Conservation (phyloP, 2,113 vertebrate species). For the Setophaga petechia region DNA sequence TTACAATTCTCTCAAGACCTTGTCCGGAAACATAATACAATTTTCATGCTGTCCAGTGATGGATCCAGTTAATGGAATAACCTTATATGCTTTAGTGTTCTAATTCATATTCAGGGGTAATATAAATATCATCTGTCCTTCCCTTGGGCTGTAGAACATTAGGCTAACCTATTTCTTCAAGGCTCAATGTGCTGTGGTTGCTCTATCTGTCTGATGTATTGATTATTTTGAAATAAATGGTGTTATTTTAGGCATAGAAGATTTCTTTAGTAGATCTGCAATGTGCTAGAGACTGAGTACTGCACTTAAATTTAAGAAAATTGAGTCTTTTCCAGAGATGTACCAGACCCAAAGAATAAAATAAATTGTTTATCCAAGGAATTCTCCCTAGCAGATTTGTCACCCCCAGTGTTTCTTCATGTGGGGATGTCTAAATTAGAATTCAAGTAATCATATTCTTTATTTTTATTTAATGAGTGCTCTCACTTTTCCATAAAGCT, state of each 20-base stretch:
- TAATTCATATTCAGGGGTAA: constrained; percentile 23
- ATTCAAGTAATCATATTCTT: neutral
- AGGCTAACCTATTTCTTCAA: constrained; percentile 18
- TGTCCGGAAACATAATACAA: constrained; percentile 49
- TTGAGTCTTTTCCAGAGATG: neutral
- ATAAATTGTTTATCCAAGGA: neutral
- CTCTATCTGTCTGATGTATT: constrained; percentile 4
- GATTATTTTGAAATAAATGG: constrained; percentile 40
- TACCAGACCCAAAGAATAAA: neutral
- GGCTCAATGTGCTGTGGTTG: neutral
- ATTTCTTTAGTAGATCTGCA: neutral
- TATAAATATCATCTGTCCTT: constrained; percentile 48
- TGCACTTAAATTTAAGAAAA: neutral
- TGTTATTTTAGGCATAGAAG: constrained; percentile 35
- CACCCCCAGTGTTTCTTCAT: neutral
- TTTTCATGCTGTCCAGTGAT: constrained; percentile 35
- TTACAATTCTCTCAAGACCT: constrained; percentile 58
- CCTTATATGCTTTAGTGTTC: constrained; percentile 8
- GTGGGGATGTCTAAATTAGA: neutral
- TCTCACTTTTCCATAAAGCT: neutral
- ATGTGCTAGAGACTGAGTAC: neutral
- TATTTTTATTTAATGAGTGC: fast-evolving
- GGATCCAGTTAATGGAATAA: constrained; percentile 55
- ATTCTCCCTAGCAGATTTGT: neutral
- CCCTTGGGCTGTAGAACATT: constrained; percentile 22